Evolutionary conservation across 1,140 invertebrate species (phyloP), one percentile per base, ranked within the genome.

Genomic region (Drosophila saltans): DNA sequence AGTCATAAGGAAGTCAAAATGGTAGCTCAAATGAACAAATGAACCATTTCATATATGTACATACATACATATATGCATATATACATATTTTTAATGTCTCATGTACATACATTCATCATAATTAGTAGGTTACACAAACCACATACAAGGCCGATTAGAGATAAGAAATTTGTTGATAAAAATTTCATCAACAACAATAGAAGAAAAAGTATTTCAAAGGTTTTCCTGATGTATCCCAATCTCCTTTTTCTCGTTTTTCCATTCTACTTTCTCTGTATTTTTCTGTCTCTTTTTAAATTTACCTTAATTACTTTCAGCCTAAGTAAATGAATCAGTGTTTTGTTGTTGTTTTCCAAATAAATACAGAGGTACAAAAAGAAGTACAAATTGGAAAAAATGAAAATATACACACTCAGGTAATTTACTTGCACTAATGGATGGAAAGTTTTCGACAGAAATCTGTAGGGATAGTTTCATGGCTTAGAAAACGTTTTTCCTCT

Each of bases 1-100:
- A 70, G 65, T 65, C 74, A 76, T 76, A 60, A 69, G 59, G 63
- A 74, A 76, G 55, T 16, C 16, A 0, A 3, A 52, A 26, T 7
- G 6, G 7, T 21, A 48, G 45, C 16, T 24, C 3, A 24, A 9
- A 24, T 10, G 21, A 21, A 52, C 16, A 16, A 52, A 26, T 9
- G 8, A 10, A 26, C 24, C 3, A 48, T 48, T 7, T 39, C 7
- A 39, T 8, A 8, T 39, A 39, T 8, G 7, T 9, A 39, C 9
- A 39, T 39, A 39, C 9, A 39, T 39, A 7, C 39, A 40, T 40
- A 40, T 11, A 40, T 40, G 11, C 10, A 11, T 40, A 9, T 30
- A 30, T 4, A 30, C 28, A 30, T 30, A 30, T 30, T 2, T 2
- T 30, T 30, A 2, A 30, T 30, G 28, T 2, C 2, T 30, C 28